These are phyloP conservation scores for Zaprionus taronus DNA, from an alignment of 1,140 invertebrate genomes.

Conservation along the genomic window DNA sequence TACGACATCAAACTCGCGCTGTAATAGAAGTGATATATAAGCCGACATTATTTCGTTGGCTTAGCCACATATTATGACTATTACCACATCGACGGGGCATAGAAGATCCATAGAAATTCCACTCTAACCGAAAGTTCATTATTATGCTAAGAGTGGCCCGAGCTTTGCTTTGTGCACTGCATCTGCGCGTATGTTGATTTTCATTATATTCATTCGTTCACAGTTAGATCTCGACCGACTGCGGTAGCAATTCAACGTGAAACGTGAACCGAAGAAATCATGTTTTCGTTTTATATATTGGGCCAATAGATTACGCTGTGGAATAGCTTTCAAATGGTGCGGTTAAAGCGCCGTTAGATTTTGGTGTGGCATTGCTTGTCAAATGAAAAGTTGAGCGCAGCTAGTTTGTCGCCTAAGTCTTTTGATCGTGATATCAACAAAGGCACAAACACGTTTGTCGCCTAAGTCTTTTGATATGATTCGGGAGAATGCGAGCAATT, in stretches of 20 bases:
- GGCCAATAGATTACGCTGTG: conserved; percentile 64
- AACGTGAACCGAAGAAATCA: conserved; percentile 61
- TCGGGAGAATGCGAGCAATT: conserved; percentile 51
- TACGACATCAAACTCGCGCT: background rate
- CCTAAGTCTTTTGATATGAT: conserved; percentile 60
- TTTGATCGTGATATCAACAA: conserved; percentile 34
- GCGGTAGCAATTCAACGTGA: conserved; percentile 46
- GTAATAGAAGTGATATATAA: conserved; percentile 29
- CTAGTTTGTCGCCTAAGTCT: conserved; percentile 27
- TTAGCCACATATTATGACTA: conserved; percentile 48
- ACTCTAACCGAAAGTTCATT: conserved; percentile 50
- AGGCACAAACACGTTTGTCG: conserved; percentile 57
- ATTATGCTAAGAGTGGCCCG: conserved; percentile 54
- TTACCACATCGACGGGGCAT: conserved; percentile 28
- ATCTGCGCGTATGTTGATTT: conserved; percentile 47
- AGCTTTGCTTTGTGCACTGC: conserved; percentile 34
- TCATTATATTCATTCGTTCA: conserved; percentile 66
- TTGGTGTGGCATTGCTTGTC: conserved; percentile 19
- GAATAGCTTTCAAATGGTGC: conserved; percentile 67
- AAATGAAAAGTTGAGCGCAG: conserved; percentile 54
- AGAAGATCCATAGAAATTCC: conserved; percentile 34
- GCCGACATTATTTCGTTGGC: conserved; percentile 30
- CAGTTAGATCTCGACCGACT: conserved; percentile 55
- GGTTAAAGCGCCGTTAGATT: conserved; percentile 62
- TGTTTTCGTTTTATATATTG: conserved; percentile 51